Base-by-base conservation (phyloP, 1,140 invertebrate species). In the Lepidurus packardi region DNA sequence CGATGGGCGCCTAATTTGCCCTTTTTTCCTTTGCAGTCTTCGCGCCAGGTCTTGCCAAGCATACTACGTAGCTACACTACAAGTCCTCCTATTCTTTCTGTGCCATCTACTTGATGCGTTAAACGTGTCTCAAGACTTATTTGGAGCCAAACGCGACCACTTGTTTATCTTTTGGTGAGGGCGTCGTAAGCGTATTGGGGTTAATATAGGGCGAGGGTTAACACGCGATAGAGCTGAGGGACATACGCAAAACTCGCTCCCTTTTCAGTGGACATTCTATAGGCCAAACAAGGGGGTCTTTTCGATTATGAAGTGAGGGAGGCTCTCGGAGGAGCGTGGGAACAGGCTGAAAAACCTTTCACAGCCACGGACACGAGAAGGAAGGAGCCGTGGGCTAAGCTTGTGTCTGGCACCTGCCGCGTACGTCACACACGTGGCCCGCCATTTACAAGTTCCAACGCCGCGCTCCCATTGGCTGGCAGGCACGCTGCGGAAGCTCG, bases 371-470 rank as follows among this genome's bases (percentile, higher is more conserved):
- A 13, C 53, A 65, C 53, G 16, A 65, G 9, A 13, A 65, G 53
- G 13, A 34, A 34, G 13, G 53, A 16, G 53, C 53, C 53, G 6
- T 13, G 21, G 53, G 53, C 53, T 65, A 65, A 34, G 53, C 53
- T 65, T 65, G 53, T 65, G 53, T 65, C 53, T 65, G 53, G 53
- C 53, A 65, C 53, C 53, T 65, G 53, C 53, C 53, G 53, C 53
- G 53, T 65, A 65, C 53, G 53, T 65, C 53, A 65, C 53, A 65
- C 53, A 65, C 53, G 53, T 65, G 53, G 53, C 53, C 53, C 53
- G 53, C 53, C 53, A 65, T 65, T 65, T 65, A 65, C 53, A 65
- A 65, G 53, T 21, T 7, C 53, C 13, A 65, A 65, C 53, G 53
- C 53, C 21, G 53, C 53, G n/a, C 53, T 9, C 53, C 53, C 53